These are phyloP conservation scores for Actias luna DNA, from an alignment of 2,888 invertebrate genomes.

Conservation along the genomic window DNA sequence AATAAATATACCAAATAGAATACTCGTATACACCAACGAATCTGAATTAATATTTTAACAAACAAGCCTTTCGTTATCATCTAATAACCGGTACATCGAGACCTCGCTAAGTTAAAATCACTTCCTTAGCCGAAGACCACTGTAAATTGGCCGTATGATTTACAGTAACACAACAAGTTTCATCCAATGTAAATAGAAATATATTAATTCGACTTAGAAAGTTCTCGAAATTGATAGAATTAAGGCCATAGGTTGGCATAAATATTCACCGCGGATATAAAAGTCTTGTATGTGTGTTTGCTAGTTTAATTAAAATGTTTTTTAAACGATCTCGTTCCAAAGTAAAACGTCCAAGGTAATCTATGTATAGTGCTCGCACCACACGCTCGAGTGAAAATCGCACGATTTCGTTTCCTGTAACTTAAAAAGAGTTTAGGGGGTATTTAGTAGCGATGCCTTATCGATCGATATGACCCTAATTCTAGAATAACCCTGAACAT, in stretches of 20 bases:
- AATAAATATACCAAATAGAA: background rate
- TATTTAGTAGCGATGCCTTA: too few relatives aligned
- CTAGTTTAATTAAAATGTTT: constrained; percentile 4
- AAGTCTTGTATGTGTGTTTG: constrained; percentile 8
- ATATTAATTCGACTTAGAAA: constrained; percentile 45
- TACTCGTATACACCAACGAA: background rate
- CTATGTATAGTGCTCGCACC: background rate
- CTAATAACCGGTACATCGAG: background rate
- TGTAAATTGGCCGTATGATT: background rate
- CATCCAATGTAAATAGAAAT: constrained; percentile 12
- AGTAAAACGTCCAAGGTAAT: constrained; percentile 10
- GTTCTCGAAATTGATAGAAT: constrained; percentile 40
- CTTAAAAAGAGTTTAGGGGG: background rate
- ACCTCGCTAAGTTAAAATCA: background rate
- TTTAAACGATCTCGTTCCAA: background rate
- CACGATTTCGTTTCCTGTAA: background rate
- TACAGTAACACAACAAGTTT: background rate
- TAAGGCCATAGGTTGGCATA: constrained; percentile 39
- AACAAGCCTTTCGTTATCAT: background rate
- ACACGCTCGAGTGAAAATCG: background rate
- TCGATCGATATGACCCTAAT: too few relatives aligned
- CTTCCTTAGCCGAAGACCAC: background rate
- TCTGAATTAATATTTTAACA: background rate
- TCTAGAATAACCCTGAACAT: too few relatives aligned
- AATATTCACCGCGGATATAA: background rate